Evolutionary conservation across 2,888 invertebrate species (phyloP).

Genomic region (Melipona beecheii): DNA sequence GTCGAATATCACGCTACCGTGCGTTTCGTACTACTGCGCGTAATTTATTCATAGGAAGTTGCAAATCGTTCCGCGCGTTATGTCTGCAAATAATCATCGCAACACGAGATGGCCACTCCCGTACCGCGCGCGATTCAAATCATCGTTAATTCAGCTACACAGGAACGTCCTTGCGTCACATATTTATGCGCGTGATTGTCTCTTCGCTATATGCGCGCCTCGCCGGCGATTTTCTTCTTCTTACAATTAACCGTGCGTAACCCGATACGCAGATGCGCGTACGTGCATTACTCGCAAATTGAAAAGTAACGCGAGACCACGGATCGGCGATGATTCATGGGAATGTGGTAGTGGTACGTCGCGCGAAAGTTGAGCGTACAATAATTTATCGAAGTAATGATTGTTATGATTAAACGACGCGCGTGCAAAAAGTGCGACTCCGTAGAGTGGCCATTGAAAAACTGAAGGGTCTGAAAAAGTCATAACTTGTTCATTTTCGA

Average conservation of each 20-base stretch:
- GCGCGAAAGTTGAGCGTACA: constrained; percentile 36
- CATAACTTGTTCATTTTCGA: background rate
- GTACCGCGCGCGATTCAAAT: constrained; percentile 1
- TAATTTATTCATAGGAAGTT: background rate
- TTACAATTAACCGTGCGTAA: constrained; percentile 62
- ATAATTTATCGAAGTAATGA: background rate
- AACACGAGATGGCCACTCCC: background rate
- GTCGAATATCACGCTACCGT: no score
- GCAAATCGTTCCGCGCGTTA: background rate
- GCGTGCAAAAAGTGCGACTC: background rate
- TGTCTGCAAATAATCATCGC: background rate
- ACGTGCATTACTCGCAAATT: constrained; percentile 37
- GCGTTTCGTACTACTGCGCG: no score
- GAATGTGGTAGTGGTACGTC: constrained; percentile 47
- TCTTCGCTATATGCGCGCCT: constrained; percentile 25
- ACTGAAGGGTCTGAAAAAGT: no score
- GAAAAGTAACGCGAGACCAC: constrained; percentile 19
- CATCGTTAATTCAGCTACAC: constrained; percentile 66
- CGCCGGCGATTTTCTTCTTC: constrained; percentile 63
- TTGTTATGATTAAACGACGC: background rate
- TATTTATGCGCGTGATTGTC: constrained; percentile 72
- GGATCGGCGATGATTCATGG: constrained; percentile 54
- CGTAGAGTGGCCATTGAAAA: no score
- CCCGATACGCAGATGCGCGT: constrained; percentile 74
- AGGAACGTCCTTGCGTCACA: constrained; percentile 70